phyloP scores from a whole-genome alignment of 1,140 invertebrate species.

The Drosophila sturtevanti region DNA sequence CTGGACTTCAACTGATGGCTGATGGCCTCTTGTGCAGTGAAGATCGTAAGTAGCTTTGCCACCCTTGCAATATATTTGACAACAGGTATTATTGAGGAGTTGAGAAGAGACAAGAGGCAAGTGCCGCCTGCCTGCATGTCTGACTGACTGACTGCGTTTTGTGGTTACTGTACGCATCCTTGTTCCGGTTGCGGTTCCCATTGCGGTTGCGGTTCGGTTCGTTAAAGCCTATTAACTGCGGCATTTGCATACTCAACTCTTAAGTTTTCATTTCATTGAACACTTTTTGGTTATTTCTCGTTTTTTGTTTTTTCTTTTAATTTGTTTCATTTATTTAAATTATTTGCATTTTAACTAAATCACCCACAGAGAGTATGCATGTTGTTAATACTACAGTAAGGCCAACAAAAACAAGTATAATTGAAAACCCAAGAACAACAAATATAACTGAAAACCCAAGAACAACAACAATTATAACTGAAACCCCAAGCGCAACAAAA shows the following conservation, averaged over 20 bases:
- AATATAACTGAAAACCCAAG: too few species aligned
- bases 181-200: constrained; percentile 88
- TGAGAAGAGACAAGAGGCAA: too few species aligned
- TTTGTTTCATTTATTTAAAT: constrained; percentile 6
- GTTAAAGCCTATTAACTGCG: constrained; percentile 83
- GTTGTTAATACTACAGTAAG: not conserved
- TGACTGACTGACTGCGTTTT: constrained; percentile 91
- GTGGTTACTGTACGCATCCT: constrained; percentile 84
- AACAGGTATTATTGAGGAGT: not conserved
- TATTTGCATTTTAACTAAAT: not conserved
- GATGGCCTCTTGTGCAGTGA: constrained; percentile 94
- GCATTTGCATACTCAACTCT: constrained; percentile 11
- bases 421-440: too few species aligned
- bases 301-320: constrained; percentile 24
- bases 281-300: constrained; percentile 14
- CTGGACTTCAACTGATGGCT: constrained; percentile 88
- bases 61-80: constrained; percentile 92
- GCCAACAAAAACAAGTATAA: not conserved
- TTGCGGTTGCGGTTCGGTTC: constrained; percentile 14
- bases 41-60: constrained; percentile 88
- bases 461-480: too few species aligned
- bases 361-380: constrained; percentile 16
- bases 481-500: too few species aligned
- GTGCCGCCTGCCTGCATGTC: constrained; percentile 91
- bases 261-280: constrained; percentile 38